These are phyloP conservation scores for Branchipolynoe longqiensis DNA, from an alignment of 2,888 invertebrate species.

Conservation along the genomic window DNA sequence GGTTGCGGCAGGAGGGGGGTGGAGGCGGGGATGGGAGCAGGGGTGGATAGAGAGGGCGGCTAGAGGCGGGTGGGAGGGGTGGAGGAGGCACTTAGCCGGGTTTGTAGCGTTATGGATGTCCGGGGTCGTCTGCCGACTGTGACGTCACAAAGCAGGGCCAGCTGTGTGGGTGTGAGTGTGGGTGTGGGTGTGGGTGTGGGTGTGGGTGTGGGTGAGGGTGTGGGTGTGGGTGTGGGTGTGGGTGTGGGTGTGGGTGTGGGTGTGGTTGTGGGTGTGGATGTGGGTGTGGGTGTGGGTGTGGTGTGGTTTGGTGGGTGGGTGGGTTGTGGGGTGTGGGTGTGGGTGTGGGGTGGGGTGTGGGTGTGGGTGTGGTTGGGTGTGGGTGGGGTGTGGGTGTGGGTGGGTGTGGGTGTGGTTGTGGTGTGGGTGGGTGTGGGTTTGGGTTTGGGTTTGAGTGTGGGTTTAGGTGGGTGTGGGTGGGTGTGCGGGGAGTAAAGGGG, in stretches of 20 bases:
- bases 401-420: not conserved
- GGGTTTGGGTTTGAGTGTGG: not conserved
- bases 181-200: not conserved
- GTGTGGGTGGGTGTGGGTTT: not conserved
- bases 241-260: not conserved
- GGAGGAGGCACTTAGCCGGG: slow-evolving; percentile 32
- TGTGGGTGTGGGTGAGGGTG: not conserved
- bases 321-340: not conserved
- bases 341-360: not conserved
- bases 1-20: not conserved
- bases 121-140: slow-evolving; percentile 49
- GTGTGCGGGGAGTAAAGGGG: not conserved
- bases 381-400: not conserved
- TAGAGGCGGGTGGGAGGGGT: not conserved
- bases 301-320: not conserved
- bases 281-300: not conserved
- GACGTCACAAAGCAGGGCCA: slow-evolving; percentile 53
- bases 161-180: slow-evolving; percentile 21
- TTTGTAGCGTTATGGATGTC: slow-evolving; percentile 52
- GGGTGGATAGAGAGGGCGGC: not conserved
- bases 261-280: not conserved
- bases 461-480: not conserved
- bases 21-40: not conserved
- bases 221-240: not conserved
- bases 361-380: not conserved